A percentile compares a stretch with the other conserved stretches of the same genome.
These are phyloP conservation scores for Diplosoma virens DNA, from an alignment of 23 tunicate species.

Conservation along the genomic window DNA sequence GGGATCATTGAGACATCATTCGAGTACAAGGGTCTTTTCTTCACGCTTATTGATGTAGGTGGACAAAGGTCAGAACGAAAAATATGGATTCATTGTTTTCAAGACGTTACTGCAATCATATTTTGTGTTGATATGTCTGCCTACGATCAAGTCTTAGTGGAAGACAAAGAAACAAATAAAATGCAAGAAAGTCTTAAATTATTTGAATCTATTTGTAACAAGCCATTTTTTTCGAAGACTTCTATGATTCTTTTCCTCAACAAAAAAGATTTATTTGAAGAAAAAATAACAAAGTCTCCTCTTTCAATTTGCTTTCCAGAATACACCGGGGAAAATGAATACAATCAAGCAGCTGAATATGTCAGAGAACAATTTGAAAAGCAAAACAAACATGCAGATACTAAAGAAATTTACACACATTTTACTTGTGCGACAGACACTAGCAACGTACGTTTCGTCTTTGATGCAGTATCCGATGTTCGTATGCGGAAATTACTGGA, in stretches of 20 bases:
- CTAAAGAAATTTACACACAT: slow-evolving; percentile 93
- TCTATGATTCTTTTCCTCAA: slow-evolving; percentile 93
- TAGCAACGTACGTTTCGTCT: slow-evolving; percentile 82
- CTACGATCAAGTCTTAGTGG: slow-evolving; percentile 87
- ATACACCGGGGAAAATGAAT: slow-evolving; percentile 74
- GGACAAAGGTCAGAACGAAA: slow-evolving; percentile 92
- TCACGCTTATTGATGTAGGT: slow-evolving; percentile 93
- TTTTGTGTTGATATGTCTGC: slow-evolving; percentile 97
- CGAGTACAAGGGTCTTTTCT: slow-evolving; percentile 75
- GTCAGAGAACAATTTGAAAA: slow-evolving; percentile 73
- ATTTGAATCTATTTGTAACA: slow-evolving; percentile 92
- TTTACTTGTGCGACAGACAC: slow-evolving; percentile 98
- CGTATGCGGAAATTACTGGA: slow-evolving; percentile 83
- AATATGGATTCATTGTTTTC: slow-evolving; percentile 98
- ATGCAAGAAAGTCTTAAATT: slow-evolving; percentile 91
- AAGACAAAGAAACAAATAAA: slow-evolving; percentile 92
- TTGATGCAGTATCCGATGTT: slow-evolving; percentile 97
- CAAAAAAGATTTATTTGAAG: slow-evolving; percentile 90
- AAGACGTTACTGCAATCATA: slow-evolving; percentile 95
- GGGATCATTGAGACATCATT: slow-evolving; percentile 92
- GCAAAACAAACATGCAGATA: slow-evolving; percentile 77
- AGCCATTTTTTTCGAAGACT: slow-evolving; percentile 88
- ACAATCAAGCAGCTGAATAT: slow-evolving; percentile 65
- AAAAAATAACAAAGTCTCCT: slow-evolving; percentile 77
- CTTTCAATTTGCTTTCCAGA: slow-evolving; percentile 84